Evolutionary conservation across 2,888 invertebrate genomes (phyloP).

Genomic region (Sympetrum striolatum): DNA sequence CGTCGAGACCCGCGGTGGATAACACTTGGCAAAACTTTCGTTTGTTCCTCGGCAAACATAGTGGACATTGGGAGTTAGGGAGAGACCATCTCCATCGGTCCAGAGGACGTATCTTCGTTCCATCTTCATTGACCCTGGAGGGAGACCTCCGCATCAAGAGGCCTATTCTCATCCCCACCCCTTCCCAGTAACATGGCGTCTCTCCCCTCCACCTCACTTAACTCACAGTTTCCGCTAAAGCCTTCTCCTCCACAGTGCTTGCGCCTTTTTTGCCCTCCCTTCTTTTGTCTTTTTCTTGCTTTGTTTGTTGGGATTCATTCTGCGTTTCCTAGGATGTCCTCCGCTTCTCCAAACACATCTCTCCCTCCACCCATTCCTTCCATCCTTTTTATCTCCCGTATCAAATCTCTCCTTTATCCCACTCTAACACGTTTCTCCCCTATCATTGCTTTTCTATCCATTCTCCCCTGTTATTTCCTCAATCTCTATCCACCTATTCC

Average conservation of each 20-base stretch:
- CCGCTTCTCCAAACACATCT: neutral
- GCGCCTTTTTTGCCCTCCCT: neutral
- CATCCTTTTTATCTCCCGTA: too few species aligned
- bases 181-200: neutral
- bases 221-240: neutral
- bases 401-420: too few species aligned
- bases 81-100: neutral
- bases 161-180: neutral
- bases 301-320: neutral
- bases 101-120: neutral
- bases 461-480: too few species aligned
- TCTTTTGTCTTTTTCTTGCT: neutral
- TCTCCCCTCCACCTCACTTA: neutral
- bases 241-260: neutral
- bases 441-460: too few species aligned
- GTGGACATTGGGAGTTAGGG: neutral
- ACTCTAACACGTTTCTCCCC: too few species aligned
- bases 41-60: neutral
- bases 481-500: too few species aligned
- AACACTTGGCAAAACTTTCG: neutral
- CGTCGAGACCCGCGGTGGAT: neutral
- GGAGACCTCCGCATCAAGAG: neutral
- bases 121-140: neutral
- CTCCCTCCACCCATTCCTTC: neutral
- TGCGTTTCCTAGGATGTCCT: neutral